These are phyloP conservation scores for Malacoctenus gilli DNA, from an alignment of 2,797 vertebrate genomes.

Conservation along the genomic window DNA sequence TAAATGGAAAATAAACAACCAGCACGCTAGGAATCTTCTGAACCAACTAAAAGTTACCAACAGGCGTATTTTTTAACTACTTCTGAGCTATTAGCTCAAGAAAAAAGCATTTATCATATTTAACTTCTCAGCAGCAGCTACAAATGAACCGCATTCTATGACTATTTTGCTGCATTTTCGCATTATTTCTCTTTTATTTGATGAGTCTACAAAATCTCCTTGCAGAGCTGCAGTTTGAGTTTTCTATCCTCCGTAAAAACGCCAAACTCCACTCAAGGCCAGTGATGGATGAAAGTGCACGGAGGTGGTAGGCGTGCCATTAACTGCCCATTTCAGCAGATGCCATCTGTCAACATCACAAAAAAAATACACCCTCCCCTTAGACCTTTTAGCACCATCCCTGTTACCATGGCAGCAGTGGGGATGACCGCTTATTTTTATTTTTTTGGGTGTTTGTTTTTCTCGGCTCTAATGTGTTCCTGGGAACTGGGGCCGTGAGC, in stretches of 20 bases:
- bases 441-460: constrained; percentile 1
- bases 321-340: constrained; percentile 35
- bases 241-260: not conserved
- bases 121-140: no score
- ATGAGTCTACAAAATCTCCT: no score
- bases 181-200: no score
- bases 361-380: constrained; percentile 7
- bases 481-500: constrained; percentile 32
- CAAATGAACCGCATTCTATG: no score
- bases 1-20: no score
- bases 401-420: constrained; percentile 46
- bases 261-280: constrained; percentile 1
- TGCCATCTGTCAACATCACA: constrained; percentile 37
- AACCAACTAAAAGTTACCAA: no score
- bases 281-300: constrained; percentile 32
- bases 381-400: constrained; percentile 30
- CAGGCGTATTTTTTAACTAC: no score
- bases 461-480: constrained; percentile 7
- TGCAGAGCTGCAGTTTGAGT: no score
- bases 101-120: no score
- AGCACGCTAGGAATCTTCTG: no score
- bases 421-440: not conserved
- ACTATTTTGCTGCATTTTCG: no score
- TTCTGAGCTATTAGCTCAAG: no score
- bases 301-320: constrained; percentile 29